Percentiles rank a stretch among this genome's conserved stretches.
Evolutionary conservation across 2,113 vertebrate species (phyloP).

Genomic region (Leptocoma aspasia): DNA sequence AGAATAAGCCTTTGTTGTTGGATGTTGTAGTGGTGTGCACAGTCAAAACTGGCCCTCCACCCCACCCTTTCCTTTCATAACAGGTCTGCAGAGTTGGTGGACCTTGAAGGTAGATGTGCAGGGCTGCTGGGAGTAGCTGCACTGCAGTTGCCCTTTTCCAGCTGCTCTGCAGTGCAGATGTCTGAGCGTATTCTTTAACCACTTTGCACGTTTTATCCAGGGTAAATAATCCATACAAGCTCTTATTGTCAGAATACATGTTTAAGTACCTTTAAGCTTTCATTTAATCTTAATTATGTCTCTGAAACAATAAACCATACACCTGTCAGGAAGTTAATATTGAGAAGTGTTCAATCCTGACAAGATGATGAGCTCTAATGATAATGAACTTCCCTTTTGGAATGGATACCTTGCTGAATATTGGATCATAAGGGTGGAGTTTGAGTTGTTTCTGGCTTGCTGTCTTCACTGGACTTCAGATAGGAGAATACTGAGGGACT

Average conservation of each 20-base stretch:
- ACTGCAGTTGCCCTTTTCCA: background rate
- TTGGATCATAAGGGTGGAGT: background rate
- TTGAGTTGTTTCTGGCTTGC: background rate
- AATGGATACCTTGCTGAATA: background rate
- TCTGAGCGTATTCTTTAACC: background rate
- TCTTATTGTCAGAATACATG: background rate
- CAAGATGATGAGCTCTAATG: background rate
- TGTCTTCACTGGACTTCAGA: background rate
- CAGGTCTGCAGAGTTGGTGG: background rate
- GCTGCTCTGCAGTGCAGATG: background rate
- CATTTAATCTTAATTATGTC: background rate
- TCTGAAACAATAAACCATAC: constrained; percentile 6
- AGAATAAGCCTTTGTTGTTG: background rate
- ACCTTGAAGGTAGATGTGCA: background rate
- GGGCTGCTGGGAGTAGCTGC: background rate
- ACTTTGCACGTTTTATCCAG: background rate
- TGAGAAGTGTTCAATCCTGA: background rate
- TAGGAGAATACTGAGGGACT: background rate
- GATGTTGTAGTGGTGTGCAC: too few relatives aligned
- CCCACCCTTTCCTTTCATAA: background rate
- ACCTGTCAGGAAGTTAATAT: background rate
- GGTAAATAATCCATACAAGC: background rate
- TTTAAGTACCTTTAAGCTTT: background rate
- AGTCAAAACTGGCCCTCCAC: background rate
- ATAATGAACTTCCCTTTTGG: background rate